A percentile compares a stretch with the other conserved stretches of the same genome.
These are phyloP conservation scores for Subanguina moxae DNA, from an alignment of 1,140 invertebrate species.

Conservation along the genomic window DNA sequence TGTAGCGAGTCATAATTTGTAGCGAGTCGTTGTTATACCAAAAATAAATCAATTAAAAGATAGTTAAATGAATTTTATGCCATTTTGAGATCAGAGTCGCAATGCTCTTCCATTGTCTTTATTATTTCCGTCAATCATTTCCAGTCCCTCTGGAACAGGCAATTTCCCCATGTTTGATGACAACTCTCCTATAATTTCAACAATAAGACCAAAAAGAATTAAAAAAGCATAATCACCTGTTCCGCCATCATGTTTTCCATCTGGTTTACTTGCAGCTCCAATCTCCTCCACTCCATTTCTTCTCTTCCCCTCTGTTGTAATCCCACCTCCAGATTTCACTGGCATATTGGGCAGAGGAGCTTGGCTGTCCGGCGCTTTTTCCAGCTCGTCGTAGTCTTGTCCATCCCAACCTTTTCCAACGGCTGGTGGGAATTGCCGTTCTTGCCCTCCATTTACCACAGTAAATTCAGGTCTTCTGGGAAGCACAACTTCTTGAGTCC, in stretches of 20 bases:
- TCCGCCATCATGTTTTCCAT: slow-evolving; percentile 1
- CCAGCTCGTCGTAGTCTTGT: slow-evolving; percentile 13
- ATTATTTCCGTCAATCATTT: slow-evolving; percentile 9
- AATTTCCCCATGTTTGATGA: not conserved
- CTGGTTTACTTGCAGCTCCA: not conserved
- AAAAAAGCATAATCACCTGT: slow-evolving; percentile 9
- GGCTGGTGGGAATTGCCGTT: slow-evolving; percentile 19
- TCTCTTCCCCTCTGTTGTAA: not conserved
- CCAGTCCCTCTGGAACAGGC: slow-evolving; percentile 7
- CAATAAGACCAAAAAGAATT: not conserved
- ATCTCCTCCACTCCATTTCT: not conserved
- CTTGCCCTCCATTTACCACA: slow-evolving; percentile 6
- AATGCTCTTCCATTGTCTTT: too few relatives aligned
- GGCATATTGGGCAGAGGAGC: not conserved
- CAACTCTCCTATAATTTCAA: not conserved
- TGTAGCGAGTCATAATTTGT: too few relatives aligned
- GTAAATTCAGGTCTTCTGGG: not conserved
- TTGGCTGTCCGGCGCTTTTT: not conserved
- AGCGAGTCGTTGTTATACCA: too few relatives aligned
- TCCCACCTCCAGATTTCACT: not conserved
- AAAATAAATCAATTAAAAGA: too few relatives aligned
- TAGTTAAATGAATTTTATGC: too few relatives aligned
- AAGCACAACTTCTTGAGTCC: slow-evolving; percentile 1
- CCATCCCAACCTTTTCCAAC: slow-evolving; percentile 24
- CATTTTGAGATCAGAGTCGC: too few relatives aligned